Evolutionary conservation across 1,140 invertebrate genomes (phyloP).

Genomic region (Bombus pyrosoma): DNA sequence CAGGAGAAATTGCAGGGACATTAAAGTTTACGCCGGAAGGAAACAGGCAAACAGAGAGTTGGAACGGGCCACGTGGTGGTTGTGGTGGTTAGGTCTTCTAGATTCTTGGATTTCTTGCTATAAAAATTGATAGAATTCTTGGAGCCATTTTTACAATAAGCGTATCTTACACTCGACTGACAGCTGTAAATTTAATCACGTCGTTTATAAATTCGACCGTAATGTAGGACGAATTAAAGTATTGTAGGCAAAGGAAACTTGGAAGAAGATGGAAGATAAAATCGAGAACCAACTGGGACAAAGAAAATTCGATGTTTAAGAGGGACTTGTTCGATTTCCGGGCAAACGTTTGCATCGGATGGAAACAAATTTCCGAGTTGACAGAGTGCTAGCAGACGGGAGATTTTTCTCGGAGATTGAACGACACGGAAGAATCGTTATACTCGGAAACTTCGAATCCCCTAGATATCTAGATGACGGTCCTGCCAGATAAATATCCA

Average conservation of each 20-base stretch:
- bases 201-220: background rate
- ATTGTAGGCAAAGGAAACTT: no score
- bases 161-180: background rate
- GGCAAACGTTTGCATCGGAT: background rate
- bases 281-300: background rate
- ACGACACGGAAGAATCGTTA: slow-evolving; percentile 5
- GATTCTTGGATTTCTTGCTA: background rate
- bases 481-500: slow-evolving; percentile 30
- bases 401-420: slow-evolving; percentile 32
- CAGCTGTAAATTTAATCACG: background rate
- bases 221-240: background rate
- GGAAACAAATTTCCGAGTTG: slow-evolving; percentile 2
- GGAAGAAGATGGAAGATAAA: background rate
- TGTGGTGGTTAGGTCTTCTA: slow-evolving; percentile 28
- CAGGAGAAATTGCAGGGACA: slow-evolving; percentile 50
- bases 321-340: background rate
- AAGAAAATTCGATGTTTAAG: background rate
- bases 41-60: slow-evolving; percentile 11
- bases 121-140: background rate
- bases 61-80: background rate
- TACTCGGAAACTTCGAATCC: slow-evolving; percentile 33
- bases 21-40: slow-evolving; percentile 54
- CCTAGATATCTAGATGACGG: slow-evolving; percentile 27
- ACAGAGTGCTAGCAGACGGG: background rate
- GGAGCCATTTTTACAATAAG: no score